Evolutionary conservation across 2,113 vertebrate genomes (phyloP), one percentile per base, ranked within the genome.

Genomic region (Ammodytes marinus): DNA sequence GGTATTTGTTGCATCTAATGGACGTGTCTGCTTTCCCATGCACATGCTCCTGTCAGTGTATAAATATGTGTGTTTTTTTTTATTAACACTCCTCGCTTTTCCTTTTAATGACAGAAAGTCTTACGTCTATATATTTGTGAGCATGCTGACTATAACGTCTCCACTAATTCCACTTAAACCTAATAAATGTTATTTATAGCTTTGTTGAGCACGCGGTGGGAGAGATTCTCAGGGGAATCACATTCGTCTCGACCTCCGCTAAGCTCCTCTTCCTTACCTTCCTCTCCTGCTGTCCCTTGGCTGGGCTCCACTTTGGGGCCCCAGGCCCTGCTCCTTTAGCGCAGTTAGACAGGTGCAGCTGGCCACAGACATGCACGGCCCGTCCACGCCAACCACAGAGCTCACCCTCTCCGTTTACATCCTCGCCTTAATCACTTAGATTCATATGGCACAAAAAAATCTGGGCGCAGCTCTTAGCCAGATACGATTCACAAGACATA

Each of bases 101-200:
- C 66, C 53, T 65, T 27, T 47, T 42, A 69, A 11, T 63, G 52
- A 66, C 77, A 84, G 55, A 75, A 63, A 64, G 17, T 63, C 57
- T 1, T 37, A 53, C 12, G 58, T 76, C 71, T 70, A 58, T 88
- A 68, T 85, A 82, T 86, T 74, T 19, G 57, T 42, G 59, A 50
- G 63, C 60, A 68, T 87, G 87, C 87, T 89, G 80, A 91, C 64
- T 6, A 79, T 69, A 83, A 78, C 74, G 77, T 90, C 86, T 79
- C 59, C 69, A 80, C 86, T 90, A 91, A 93, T 94, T 93, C 85
- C 81, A 71, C 79, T 88, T 89, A 92, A 93, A 91, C 81, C 89
- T 79, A 83, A 93, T 91, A 91, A 93, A 93, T 75, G 79, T 59
- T 94, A 94, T 95, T 92, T 92, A 90, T 93, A 94, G 85, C 78